Base-by-base conservation (phyloP, 2,797 vertebrate species). In the Centropyge bicolor region DNA sequence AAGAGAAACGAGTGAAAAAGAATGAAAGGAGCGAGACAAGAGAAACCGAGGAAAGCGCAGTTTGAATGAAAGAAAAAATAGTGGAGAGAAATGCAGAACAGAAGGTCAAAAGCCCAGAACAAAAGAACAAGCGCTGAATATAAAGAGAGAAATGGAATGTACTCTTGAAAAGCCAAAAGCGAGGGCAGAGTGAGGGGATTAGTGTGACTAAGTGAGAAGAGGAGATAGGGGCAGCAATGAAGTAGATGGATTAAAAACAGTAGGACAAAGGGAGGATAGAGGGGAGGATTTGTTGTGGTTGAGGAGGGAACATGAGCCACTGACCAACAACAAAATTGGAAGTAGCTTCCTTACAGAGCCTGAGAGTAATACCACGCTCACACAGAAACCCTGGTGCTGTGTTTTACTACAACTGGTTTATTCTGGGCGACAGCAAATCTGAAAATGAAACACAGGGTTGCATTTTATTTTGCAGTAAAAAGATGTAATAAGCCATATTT, bases 171-270 rank as follows among this genome's bases (percentile, higher is more conserved):
- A 87, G 70, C 71, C 56, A 41, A 71, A 27, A 61, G 48, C 54
- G 16, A 76, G 82, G 64, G 72, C 66, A 64, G 46, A 69, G 60
- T 13, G 31, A 70, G 61, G 76, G 82, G 83, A 88, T 91, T 82
- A 80, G 57, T 83, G 76, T 41, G 72, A 84, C 70, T 76, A 57
- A 83, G 83, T 77, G 74, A 80, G 63, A 80, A 61, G 12, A 38
- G 71, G 55, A 88, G 84, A 81, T 80, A 72, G 64, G 70, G 55
- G 41, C 36, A 31, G 43, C 67, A 45, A 65, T 75, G 74, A 86
- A 86, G 86, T 80, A 77, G 78, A 82, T 64, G 78, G 76, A 83
- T 87, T 88, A 76, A 85, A 86, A 85, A 84, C 66, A 70, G 70
- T 40, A 52, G 51, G 62, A 83, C 84, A 78, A 71, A 74, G 40